Evolutionary conservation across 2,797 vertebrate genomes (phyloP).

Genomic region (Craterocephalus amniculus): DNA sequence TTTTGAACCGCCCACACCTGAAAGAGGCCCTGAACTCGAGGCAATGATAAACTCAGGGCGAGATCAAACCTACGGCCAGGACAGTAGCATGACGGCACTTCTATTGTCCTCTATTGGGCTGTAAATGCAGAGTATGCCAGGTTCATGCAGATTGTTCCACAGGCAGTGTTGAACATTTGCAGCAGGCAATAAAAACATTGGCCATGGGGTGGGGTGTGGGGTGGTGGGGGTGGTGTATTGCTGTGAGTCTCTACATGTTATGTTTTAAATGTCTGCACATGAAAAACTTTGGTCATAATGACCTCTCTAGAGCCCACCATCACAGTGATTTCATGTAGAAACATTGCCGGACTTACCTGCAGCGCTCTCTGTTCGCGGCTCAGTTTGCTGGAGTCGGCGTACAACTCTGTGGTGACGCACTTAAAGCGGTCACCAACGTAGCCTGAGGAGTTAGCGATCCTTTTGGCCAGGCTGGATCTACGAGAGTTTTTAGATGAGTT

Average conservation of each 20-base stretch:
- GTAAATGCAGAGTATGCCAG: constrained; percentile 54
- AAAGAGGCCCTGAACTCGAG: constrained; percentile 52
- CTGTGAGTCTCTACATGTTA: constrained; percentile 43
- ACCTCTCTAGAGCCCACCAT: constrained; percentile 38
- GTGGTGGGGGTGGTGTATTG: constrained; percentile 28
- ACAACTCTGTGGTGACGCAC: constrained; percentile 97
- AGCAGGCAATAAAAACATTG: constrained; percentile 48
- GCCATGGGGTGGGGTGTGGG: constrained; percentile 7
- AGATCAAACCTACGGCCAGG: constrained; percentile 55
- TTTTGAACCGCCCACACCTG: constrained; percentile 73
- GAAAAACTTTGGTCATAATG: constrained; percentile 44
- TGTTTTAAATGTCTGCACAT: constrained; percentile 50
- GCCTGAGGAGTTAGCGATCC: constrained; percentile 97
- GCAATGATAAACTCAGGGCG: constrained; percentile 65
- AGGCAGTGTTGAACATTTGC: constrained; percentile 51
- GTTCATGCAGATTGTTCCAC: constrained; percentile 65
- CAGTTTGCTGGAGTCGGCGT: constrained; percentile 97
- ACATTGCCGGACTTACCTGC: constrained; percentile 88
- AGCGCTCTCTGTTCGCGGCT: constrained; percentile 97
- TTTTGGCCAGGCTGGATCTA: constrained; percentile 92
- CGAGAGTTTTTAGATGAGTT: constrained; percentile 86
- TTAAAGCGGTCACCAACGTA: constrained; percentile 99
- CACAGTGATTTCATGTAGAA: constrained; percentile 22
- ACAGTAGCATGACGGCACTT: constrained; percentile 58
- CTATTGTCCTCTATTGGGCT: constrained; percentile 37